Evolutionary conservation across 2,888 invertebrate genomes (phyloP).

Genomic region (Heliconius erato): DNA sequence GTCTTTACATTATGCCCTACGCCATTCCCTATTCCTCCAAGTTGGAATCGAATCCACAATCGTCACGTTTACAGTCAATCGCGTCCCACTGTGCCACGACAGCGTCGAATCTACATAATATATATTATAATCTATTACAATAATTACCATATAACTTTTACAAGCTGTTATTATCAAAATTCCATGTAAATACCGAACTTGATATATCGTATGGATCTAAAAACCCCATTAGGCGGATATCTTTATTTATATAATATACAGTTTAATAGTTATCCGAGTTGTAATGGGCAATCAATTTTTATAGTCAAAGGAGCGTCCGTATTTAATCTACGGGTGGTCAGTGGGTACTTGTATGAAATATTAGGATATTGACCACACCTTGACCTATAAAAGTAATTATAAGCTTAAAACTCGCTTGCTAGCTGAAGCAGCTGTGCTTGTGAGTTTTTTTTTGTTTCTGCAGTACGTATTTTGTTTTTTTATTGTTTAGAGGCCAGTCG

Average conservation of each 20-base stretch:
- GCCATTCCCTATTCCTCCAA: not conserved
- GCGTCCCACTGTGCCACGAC: not conserved
- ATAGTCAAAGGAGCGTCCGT: constrained; percentile 66
- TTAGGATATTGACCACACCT: constrained; percentile 37
- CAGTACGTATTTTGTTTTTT: too few species aligned
- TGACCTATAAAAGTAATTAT: constrained; percentile 37
- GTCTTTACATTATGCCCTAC: too few species aligned
- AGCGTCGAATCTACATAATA: not conserved
- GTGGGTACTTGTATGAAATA: constrained; percentile 27
- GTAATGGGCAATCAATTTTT: constrained; percentile 73
- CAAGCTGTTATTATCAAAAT: constrained; percentile 51
- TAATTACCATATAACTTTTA: constrained; percentile 21
- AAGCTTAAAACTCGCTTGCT: constrained; percentile 6
- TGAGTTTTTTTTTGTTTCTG: not conserved
- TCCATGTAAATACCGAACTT: constrained; percentile 57
- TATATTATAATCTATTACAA: not conserved
- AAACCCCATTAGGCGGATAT: constrained; percentile 57
- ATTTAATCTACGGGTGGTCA: constrained; percentile 72
- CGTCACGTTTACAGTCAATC: too few species aligned
- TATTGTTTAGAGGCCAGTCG: not conserved
- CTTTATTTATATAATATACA: constrained; percentile 52
- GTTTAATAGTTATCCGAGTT: constrained; percentile 50
- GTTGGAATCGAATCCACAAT: not conserved
- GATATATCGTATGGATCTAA: constrained; percentile 56
- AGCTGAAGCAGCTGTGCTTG: not conserved